These are phyloP conservation scores for Cnemophilus loriae DNA, from an alignment of 2,113 vertebrate genomes.

Conservation along the genomic window DNA sequence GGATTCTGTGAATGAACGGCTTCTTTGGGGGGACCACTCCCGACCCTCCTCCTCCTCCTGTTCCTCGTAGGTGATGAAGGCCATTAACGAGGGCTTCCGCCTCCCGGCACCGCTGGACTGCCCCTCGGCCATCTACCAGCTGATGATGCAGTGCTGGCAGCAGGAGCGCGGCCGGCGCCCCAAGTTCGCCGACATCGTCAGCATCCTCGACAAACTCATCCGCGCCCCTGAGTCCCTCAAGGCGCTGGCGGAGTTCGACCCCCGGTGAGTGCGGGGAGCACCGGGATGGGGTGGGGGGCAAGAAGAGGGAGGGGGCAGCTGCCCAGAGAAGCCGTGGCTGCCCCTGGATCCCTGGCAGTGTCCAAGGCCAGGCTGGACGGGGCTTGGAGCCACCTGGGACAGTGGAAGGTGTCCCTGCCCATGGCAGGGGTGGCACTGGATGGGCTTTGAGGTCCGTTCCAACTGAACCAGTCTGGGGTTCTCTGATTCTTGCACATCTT, in stretches of 20 bases:
- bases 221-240: slow-evolving; percentile 90
- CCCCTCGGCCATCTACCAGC: slow-evolving; percentile 92
- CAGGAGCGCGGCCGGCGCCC: slow-evolving; percentile 90
- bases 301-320: no score
- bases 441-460: not conserved
- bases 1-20: not conserved
- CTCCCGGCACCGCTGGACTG: slow-evolving; percentile 93
- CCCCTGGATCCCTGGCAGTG: not conserved
- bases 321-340: not conserved
- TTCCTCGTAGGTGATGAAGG: slow-evolving; percentile 88
- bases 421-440: accelerated
- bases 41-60: not conserved
- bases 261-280: slow-evolving; percentile 71
- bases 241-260: slow-evolving; percentile 91
- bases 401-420: not conserved
- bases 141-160: slow-evolving; percentile 97
- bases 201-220: slow-evolving; percentile 93
- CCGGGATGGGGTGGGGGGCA: not conserved
- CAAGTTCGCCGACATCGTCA: slow-evolving; percentile 89
- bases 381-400: accelerated
- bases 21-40: accelerated
- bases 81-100: slow-evolving; percentile 93
- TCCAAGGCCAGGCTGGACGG: accelerated
- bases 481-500: not conserved
- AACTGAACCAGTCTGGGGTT: not conserved